phyloP scores from a whole-genome alignment of 2,888 invertebrate genomes.

The Cremastinae sp. region DNA sequence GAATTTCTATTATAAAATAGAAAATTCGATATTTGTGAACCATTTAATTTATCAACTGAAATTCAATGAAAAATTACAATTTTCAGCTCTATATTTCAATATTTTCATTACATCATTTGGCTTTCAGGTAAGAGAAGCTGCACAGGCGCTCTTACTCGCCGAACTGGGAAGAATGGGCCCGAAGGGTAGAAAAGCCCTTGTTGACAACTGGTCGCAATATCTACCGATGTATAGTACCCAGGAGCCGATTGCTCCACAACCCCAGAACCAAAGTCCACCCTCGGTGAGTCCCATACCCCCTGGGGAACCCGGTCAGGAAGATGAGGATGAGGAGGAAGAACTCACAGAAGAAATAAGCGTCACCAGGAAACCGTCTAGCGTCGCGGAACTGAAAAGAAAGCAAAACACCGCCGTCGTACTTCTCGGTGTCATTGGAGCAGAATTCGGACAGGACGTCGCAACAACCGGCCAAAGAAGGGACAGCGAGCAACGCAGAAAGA shows the following conservation, averaged over 20 bases:
- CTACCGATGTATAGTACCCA: conserved; percentile 93
- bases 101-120: conserved; percentile 24
- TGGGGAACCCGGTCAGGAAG: conserved; percentile 81
- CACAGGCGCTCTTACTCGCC: conserved; percentile 96
- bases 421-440: conserved; percentile 98
- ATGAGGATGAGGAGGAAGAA: conserved; percentile 92
- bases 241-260: conserved; percentile 88
- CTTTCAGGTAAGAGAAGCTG: conserved; percentile 90
- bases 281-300: conserved; percentile 77
- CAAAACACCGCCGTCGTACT: conserved; percentile 98
- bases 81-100: no score
- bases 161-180: conserved; percentile 93
- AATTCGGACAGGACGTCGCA: conserved; percentile 97
- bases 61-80: no score
- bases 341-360: conserved; percentile 84
- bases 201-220: conserved; percentile 98
- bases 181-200: conserved; percentile 94
- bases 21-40: no score
- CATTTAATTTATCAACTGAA: no score
- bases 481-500: conserved; percentile 86
- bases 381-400: conserved; percentile 93
- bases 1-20: background rate
- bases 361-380: conserved; percentile 91
- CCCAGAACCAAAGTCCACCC: conserved; percentile 78
- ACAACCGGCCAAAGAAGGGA: conserved; percentile 84